phyloP scores from a whole-genome alignment of 2,888 invertebrate species.

The Orthonychiurus folsomi region DNA sequence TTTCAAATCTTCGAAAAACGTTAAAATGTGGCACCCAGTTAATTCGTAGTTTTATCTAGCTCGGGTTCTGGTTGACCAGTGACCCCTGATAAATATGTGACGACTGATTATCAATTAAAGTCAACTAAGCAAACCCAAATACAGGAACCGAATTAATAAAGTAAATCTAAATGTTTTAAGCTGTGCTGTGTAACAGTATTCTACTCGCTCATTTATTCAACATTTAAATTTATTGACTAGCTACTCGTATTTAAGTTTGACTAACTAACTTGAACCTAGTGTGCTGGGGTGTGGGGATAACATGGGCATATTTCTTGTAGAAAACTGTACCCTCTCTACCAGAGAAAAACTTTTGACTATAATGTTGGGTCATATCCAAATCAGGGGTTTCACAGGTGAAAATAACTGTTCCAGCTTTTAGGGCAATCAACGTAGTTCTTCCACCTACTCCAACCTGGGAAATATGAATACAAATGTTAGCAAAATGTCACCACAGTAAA shows the following conservation, averaged over 20 bases:
- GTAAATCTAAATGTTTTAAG: no score
- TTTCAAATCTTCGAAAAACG: no score
- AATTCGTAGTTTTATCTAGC: no score
- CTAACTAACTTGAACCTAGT: conserved; percentile 67
- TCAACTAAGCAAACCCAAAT: no score
- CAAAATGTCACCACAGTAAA: neutral
- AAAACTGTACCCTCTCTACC: conserved; percentile 58
- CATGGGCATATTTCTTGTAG: conserved; percentile 75
- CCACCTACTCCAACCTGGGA: conserved; percentile 69
- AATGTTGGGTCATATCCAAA: conserved; percentile 66
- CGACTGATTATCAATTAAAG: no score
- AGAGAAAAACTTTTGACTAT: conserved; percentile 59
- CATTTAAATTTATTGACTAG: no score
- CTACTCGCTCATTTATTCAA: no score
- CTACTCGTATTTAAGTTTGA: conserved; percentile 53
- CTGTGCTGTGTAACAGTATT: no score
- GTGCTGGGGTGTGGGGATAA: conserved; percentile 69
- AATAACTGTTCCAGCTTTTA: conserved; percentile 66
- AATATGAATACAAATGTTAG: conserved; percentile 8
- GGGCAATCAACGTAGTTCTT: conserved; percentile 70
- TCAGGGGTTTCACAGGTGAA: conserved; percentile 73
- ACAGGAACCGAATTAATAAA: no score
- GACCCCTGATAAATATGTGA: no score
- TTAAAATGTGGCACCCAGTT: no score
- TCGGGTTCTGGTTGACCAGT: no score